A percentile compares a stretch with the other conserved stretches of the same genome.
These are phyloP conservation scores for Melanotaenia trifasciata DNA, from an alignment of 2,797 vertebrate genomes.

Conservation along the genomic window DNA sequence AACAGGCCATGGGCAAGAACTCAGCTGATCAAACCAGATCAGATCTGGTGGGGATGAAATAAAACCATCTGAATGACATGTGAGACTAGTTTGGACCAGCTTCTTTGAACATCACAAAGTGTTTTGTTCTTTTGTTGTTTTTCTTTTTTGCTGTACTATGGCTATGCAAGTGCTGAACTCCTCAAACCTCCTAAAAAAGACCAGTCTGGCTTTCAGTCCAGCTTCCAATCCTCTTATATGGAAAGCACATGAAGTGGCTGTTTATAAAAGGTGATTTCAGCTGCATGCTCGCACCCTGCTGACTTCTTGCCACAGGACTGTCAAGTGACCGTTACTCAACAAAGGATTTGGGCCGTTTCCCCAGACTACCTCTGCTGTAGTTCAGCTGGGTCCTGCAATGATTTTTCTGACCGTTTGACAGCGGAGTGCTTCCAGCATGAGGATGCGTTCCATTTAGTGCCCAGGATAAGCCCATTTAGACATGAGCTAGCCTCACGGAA, in stretches of 20 bases:
- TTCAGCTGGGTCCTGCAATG: constrained; percentile 59
- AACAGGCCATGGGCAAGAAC: constrained; percentile 34
- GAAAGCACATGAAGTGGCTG: constrained; percentile 57
- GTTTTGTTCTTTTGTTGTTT: constrained; percentile 48
- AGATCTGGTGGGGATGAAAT: constrained; percentile 58
- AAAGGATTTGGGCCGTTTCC: constrained; percentile 46
- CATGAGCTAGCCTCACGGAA: constrained; percentile 66
- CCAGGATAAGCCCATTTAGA: constrained; percentile 54
- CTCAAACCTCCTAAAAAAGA: constrained; percentile 39
- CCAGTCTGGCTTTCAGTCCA: constrained; percentile 46
- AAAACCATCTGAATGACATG: constrained; percentile 36
- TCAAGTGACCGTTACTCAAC: constrained; percentile 61
- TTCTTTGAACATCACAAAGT: constrained; percentile 47
- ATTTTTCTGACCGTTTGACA: constrained; percentile 61
- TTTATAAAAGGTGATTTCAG: constrained; percentile 65
- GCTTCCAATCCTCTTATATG: constrained; percentile 49
- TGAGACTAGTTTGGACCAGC: constrained; percentile 47
- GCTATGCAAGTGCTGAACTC: constrained; percentile 66
- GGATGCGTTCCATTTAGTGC: constrained; percentile 72
- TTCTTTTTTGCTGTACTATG: constrained; percentile 55
- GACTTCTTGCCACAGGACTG: constrained; percentile 51
- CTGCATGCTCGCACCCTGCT: constrained; percentile 54
- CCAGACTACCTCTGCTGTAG: constrained; percentile 53
- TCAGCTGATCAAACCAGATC: constrained; percentile 56
- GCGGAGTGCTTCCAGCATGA: constrained; percentile 74